Evolutionary conservation across 2,113 vertebrate genomes (phyloP), one percentile per base, ranked within the genome.

Genomic region (Pampusana beccarii): DNA sequence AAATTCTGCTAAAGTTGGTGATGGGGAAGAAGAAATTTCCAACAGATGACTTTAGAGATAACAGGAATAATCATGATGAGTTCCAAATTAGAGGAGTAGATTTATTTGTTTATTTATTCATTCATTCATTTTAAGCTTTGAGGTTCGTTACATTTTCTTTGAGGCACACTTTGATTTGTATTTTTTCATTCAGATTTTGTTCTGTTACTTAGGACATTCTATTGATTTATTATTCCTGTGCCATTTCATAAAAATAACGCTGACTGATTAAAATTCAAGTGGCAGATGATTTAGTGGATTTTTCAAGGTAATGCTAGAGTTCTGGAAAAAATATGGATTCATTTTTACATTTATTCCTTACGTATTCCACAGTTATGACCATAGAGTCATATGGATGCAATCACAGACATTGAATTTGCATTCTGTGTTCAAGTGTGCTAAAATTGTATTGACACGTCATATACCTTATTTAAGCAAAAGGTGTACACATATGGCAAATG

Each of bases 391-490:
- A 53, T 1, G 38, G 16, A 84, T 64, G 56, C 26, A 80, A 9
- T 89, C 2, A 13, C 11, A 84, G 77, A 53, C 56, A 77, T 86
- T 64, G 34, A 60, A 89, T 96, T 89, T 93, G 33, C 72, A 84
- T 94, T 69, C 72, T 86, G 69, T 88, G 96, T 86, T 74, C 42
- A 78, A 88, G 60, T 31, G 25, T 50, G 88, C 85, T 94, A 88
- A 96, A 92, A 94, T 44, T 75, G 71, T 70, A 79, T 82, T 81
- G 65, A 91, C 78, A 79, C 61, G 34, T 94, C 78, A 56, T 93
- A 74, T 13, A 92, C 67, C 71, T 95, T 95, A 67, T 94, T 88
- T 94, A 82, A 93, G 92, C 79, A 70, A 83, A 80, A 88, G 33
- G 19, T 82, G 58, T 54, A 71, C 58, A 28, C 86, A 90, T 88